Evolutionary conservation across 2,888 invertebrate species (phyloP), one percentile per base, ranked within the genome.

Genomic region (Ormyrus thymus): DNA sequence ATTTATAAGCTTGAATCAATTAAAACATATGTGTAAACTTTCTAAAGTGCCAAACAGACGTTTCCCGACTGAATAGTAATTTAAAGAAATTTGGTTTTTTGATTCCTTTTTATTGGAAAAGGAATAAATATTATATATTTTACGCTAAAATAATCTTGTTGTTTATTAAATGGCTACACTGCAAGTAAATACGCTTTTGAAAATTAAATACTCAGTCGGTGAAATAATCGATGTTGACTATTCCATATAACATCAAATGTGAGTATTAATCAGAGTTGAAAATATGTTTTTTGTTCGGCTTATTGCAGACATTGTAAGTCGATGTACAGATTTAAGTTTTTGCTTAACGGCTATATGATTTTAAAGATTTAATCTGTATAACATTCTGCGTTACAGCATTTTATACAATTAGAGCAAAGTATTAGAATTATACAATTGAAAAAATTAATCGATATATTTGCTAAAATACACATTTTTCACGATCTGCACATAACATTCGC

Each of bases 381-480:
- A 64, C 7, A 70, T 55, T 46, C 43, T 58, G 29, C 9, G 48
- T 55, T 56, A 29, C 48, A 45, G 6, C 8, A 65, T 64, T 76
- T 76, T 76, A 62, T 64, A 76, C 56, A 76, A 53, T 61, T 69
- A 43, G 62, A 70, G 43, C 62, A 61, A 64, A 69, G 8, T 64
- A 43, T 50, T 55, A 50, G 66, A 29, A 61, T 74, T 66, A 15
- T 65, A 64, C 46, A 61, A 55, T 75, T 68, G 2, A 68, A 50
- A 68, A 58, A 15, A 68, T 75, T 68, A 61, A 46, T 7, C 9
- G 29, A 29, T 29, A 29, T 58, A 62, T 55, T 56, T 3, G 50
- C 56, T 76, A 61, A 50, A 69, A 29, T 69, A 48, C 50, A 6
- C 13, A 61, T 6, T 45, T 50, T 45, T 58, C 50, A 51, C 55